A percentile compares a stretch with the other conserved stretches of the same genome.
Conservation (phyloP, 2,113 vertebrate species). For the Plecturocebus donacophilus region DNA sequence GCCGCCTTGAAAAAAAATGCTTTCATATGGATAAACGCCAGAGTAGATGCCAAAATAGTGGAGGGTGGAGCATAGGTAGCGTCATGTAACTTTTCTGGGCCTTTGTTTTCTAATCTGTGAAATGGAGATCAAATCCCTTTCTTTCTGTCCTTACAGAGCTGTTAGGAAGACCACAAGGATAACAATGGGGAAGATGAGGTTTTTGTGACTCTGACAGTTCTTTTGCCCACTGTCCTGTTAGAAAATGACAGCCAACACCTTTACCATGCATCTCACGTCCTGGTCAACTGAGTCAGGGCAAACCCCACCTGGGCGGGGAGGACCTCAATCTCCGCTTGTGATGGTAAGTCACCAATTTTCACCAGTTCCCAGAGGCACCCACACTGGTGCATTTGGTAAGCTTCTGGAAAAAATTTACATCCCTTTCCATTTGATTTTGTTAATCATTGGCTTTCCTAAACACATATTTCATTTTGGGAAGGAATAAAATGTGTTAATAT, state of each 20-base stretch:
- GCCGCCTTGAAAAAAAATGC: not conserved
- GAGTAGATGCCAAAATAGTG: not conserved
- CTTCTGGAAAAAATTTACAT: not conserved
- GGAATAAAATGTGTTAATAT: not conserved
- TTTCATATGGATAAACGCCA: not conserved
- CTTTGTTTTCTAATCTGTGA: not conserved
- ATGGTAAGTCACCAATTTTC: not conserved
- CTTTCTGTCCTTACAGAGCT: not conserved
- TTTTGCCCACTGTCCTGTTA: not conserved
- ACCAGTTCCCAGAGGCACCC: not conserved
- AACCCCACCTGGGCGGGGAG: rapidly evolving
- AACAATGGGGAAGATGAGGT: rapidly evolving
- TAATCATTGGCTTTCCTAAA: not conserved
- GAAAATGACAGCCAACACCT: not conserved
- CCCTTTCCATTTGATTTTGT: not conserved
- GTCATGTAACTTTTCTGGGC: not conserved
- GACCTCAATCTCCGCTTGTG: not conserved
- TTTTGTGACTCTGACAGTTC: not conserved
- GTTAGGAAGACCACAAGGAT: not conserved
- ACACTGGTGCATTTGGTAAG: not conserved
- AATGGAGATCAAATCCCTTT: not conserved
- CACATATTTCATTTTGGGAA: conserved; percentile 24
- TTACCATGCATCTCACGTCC: not conserved
- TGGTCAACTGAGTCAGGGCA: not conserved
- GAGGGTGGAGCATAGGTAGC: rapidly evolving